A percentile compares a stretch with the other conserved stretches of the same genome.
Conservation (phyloP, 2,888 invertebrate genomes). For the Leucophora obtusa region DNA sequence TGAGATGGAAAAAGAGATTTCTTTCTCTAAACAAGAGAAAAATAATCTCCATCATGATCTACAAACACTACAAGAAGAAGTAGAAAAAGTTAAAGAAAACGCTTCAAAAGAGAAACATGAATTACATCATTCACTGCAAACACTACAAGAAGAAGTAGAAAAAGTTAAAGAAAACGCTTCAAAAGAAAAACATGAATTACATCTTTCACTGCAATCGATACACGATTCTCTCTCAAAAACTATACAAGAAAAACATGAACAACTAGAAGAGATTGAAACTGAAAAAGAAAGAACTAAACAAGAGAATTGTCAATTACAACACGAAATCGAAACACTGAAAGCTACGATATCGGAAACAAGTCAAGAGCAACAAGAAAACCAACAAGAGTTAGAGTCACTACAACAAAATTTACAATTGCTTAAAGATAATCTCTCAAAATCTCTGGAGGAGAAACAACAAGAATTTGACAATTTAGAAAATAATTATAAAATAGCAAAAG, state of each 20-base stretch:
- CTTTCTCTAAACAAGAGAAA: constrained; percentile 1
- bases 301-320: neutral
- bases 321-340: constrained; percentile 14
- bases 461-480: constrained; percentile 5
- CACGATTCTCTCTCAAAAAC: constrained; percentile 9
- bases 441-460: constrained; percentile 28
- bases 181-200: neutral
- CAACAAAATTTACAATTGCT: constrained; percentile 1
- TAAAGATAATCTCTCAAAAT: neutral
- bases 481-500: neutral
- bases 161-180: neutral
- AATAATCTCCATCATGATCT: constrained; percentile 12
- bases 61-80: neutral
- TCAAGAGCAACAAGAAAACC: constrained; percentile 17
- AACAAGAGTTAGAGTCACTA: neutral
- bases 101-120: neutral
- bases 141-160: constrained; percentile 1
- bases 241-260: constrained; percentile 10
- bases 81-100: neutral
- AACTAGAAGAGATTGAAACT: constrained; percentile 9
- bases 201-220: neutral
- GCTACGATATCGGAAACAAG: neutral
- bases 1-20: constrained; percentile 5
- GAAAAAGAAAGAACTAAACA: constrained; percentile 21
- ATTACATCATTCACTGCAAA: neutral